These are phyloP conservation scores for Temnothorax unifasciatus DNA, from an alignment of 2,888 invertebrate genomes.

Conservation along the genomic window DNA sequence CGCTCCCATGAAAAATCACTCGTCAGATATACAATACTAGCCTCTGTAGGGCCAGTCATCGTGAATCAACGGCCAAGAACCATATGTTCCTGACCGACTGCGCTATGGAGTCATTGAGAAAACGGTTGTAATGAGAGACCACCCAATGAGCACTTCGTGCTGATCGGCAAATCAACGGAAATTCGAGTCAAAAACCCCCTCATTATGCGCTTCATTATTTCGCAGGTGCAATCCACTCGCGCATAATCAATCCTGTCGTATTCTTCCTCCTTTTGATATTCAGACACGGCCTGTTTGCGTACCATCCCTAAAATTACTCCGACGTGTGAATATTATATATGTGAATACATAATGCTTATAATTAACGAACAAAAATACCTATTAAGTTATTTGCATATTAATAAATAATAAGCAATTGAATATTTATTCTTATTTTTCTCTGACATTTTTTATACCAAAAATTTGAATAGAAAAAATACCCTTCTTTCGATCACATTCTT, in stretches of 20 bases:
- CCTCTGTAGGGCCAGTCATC: conserved; percentile 74
- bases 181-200: conserved; percentile 66
- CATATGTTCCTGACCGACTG: conserved; percentile 75
- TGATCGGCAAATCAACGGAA: conserved; percentile 73
- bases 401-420: conserved; percentile 38
- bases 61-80: conserved; percentile 71
- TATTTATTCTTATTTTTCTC: background rate
- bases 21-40: conserved; percentile 69
- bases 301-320: conserved; percentile 20
- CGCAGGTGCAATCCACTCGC: conserved; percentile 42
- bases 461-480: background rate
- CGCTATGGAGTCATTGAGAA: conserved; percentile 75
- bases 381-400: background rate
- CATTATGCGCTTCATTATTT: conserved; percentile 67
- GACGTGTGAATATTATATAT: background rate
- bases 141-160: conserved; percentile 73
- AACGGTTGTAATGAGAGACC: conserved; percentile 76
- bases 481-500: background rate
- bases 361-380: background rate
- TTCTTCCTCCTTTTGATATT: background rate
- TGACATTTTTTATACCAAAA: background rate
- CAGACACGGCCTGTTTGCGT: conserved; percentile 25
- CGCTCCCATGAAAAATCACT: conserved; percentile 74
- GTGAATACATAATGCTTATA: background rate
- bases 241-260: conserved; percentile 40